phyloP scores from a whole-genome alignment of 2,888 invertebrate genomes.

The Pachydiplax longipennis region DNA sequence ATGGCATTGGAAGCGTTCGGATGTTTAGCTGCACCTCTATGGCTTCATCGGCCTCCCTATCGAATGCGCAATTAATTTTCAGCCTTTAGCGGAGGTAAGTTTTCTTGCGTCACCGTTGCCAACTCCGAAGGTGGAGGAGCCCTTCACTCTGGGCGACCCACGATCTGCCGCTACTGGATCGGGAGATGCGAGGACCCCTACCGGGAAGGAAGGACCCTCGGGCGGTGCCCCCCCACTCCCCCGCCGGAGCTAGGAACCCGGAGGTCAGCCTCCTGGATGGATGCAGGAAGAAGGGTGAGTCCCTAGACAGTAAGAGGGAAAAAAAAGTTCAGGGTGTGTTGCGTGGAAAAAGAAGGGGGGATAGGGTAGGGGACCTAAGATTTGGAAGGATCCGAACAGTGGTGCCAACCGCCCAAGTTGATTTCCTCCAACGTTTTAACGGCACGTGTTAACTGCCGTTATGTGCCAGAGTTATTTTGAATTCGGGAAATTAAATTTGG shows the following conservation, averaged over 20 bases:
- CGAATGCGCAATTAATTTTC: slow-evolving; percentile 30
- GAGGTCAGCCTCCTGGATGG: not conserved
- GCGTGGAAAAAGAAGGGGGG: not conserved
- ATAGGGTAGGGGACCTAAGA: not conserved
- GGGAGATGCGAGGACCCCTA: not conserved
- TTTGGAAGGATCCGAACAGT: not conserved
- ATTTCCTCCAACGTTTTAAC: no score
- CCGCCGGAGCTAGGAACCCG: not conserved
- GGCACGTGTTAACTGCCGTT: no score
- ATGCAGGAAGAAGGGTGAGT: slow-evolving; percentile 24
- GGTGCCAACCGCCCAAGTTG: not conserved
- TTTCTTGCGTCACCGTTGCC: slow-evolving; percentile 21
- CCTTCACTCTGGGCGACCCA: slow-evolving; percentile 7
- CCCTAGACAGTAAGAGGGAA: slow-evolving; percentile 25
- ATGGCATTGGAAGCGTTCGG: not conserved
- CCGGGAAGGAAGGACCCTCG: not conserved
- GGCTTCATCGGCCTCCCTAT: not conserved
- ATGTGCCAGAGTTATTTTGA: no score
- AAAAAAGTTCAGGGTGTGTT: not conserved
- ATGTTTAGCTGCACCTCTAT: not conserved
- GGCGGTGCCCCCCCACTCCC: not conserved
- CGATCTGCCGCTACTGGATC: slow-evolving; percentile 30
- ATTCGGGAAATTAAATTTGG: no score
- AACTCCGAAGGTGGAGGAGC: not conserved
- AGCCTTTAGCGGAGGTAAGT: slow-evolving; percentile 11